Evolutionary conservation across 2,113 vertebrate genomes (phyloP).

Genomic region (Triplophysa dalaica): DNA sequence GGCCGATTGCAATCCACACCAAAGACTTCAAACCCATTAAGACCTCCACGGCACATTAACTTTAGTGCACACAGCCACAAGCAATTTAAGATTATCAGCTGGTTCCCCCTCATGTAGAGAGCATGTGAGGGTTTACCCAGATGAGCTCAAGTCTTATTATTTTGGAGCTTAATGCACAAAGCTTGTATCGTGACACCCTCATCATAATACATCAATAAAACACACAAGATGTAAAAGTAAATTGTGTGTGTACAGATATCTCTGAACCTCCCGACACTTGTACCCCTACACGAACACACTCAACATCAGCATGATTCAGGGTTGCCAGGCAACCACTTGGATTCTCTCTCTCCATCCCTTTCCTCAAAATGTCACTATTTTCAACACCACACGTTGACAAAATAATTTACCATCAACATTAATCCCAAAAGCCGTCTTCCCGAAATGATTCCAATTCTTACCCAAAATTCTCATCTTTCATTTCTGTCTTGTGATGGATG

Average conservation of each 20-base stretch:
- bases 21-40: constrained; percentile 44
- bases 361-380: neutral
- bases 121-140: neutral
- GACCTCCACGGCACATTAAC: constrained; percentile 50
- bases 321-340: constrained; percentile 53
- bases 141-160: neutral
- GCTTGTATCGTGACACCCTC: neutral
- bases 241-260: neutral
- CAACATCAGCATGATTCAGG: constrained; percentile 45
- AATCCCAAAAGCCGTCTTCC: neutral
- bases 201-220: constrained; percentile 1
- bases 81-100: neutral
- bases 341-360: constrained; percentile 7
- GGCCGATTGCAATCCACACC: constrained; percentile 28
- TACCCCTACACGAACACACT: constrained; percentile 24
- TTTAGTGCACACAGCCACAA: constrained; percentile 6
- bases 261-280: constrained; percentile 28
- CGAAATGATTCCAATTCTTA: too few species aligned
- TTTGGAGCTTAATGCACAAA: neutral
- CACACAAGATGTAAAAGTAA: neutral
- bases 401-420: neutral
- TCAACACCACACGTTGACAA: neutral
- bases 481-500: neutral
- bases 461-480: neutral
- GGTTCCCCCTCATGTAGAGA: neutral